phyloP scores from a whole-genome alignment of 2,797 vertebrate genomes.

The Babyrousa celebensis region DNA sequence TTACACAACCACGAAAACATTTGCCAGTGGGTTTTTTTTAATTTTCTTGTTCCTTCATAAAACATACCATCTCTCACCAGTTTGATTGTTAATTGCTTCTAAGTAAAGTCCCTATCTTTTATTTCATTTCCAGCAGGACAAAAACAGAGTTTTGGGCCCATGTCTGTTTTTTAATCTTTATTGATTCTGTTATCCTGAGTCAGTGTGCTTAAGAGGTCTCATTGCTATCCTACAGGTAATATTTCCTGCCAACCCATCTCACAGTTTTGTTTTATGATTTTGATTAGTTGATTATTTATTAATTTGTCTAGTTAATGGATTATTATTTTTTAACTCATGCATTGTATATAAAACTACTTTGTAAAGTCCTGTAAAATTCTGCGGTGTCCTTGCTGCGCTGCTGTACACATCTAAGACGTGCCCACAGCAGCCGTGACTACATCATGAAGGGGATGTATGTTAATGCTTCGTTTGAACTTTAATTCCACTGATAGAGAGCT shows the following conservation, averaged over 20 bases:
- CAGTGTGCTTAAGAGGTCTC: background rate
- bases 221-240: background rate
- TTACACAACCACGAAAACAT: background rate
- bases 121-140: background rate
- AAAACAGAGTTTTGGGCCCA: background rate
- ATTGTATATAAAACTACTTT: background rate
- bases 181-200: background rate
- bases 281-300: too few species aligned
- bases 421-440: background rate
- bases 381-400: background rate
- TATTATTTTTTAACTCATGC: background rate
- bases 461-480: background rate
- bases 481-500: background rate
- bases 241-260: background rate
- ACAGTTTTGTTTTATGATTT: background rate
- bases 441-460: background rate
- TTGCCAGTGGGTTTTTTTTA: background rate
- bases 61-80: background rate
- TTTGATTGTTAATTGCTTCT: background rate
- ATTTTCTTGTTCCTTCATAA: background rate
- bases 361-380: background rate
- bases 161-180: background rate
- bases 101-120: background rate
- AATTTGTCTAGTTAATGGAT: too few species aligned
- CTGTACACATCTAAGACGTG: background rate